Evolutionary conservation across 2,888 invertebrate genomes (phyloP).

Genomic region (Dinocampus coccinellae): DNA sequence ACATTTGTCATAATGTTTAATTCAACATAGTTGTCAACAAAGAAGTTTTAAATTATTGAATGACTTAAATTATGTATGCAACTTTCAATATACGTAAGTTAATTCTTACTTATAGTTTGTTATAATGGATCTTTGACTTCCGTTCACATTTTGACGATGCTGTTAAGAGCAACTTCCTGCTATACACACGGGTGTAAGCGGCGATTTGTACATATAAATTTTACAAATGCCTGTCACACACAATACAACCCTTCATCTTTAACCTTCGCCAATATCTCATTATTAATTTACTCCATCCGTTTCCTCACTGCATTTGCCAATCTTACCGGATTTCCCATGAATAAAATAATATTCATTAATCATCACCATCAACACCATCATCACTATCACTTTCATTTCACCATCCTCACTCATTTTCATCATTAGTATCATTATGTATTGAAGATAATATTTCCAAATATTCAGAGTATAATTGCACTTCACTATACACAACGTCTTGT

Average conservation of each 20-base stretch:
- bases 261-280: slow-evolving; percentile 12
- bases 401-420: not conserved
- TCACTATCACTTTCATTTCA: too few relatives aligned
- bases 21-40: slow-evolving; percentile 57
- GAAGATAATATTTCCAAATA: too few relatives aligned
- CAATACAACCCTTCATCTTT: slow-evolving; percentile 13
- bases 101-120: not conserved
- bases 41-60: slow-evolving; percentile 49
- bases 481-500: too few relatives aligned
- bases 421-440: too few relatives aligned
- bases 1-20: slow-evolving; percentile 47
- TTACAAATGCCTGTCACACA: slow-evolving; percentile 48
- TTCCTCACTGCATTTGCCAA: not conserved
- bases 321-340: not conserved
- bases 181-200: slow-evolving; percentile 41
- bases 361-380: not conserved
- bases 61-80: slow-evolving; percentile 27
- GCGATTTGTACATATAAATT: slow-evolving; percentile 41
- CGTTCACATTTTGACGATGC: slow-evolving; percentile 2
- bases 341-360: not conserved
- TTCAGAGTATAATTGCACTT: too few relatives aligned
- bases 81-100: slow-evolving; percentile 38
- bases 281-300: not conserved
- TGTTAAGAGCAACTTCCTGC: slow-evolving; percentile 37
- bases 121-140: not conserved